Evolutionary conservation across 2,888 invertebrate genomes (phyloP), one percentile per base, ranked within the genome.

Genomic region (Anticlea derivata): DNA sequence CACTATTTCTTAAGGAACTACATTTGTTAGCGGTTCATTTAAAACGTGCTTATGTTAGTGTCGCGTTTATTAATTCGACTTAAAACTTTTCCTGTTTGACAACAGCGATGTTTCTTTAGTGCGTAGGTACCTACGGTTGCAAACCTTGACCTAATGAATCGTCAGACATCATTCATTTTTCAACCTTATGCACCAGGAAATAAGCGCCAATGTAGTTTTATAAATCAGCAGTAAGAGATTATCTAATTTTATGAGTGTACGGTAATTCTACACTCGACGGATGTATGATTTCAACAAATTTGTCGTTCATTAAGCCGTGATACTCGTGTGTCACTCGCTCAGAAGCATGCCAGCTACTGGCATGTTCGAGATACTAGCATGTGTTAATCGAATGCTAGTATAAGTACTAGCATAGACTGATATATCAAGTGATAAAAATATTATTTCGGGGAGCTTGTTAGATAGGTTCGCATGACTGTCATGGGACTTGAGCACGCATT

Each of bases 281-380:
- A 60, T 60, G 50, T 58, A 59, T 61, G 55, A 55, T 62, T 60
- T 53, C 30, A 46, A 57, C 49, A 50, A 55, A 60, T 58, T 56
- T 56, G 58, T 62, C 56, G 60, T 58, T 62, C 50, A 50, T 61
- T 53, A 57, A 24, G 56, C 41, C 40, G 51, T n/a, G n/a, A n/a
- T n/a, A n/a, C n/a, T n/a, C n/a, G n/a, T n/a, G n/a, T n/a, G n/a
- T n/a, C n/a, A n/a, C n/a, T n/a, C n/a, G n/a, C n/a, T n/a, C n/a
- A n/a, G n/a, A n/a, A n/a, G n/a, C n/a, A n/a, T n/a, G n/a, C n/a
- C n/a, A n/a, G n/a, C n/a, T n/a, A n/a, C n/a, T n/a, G n/a, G n/a
- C n/a, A n/a, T n/a, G n/a, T n/a, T n/a, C n/a, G n/a, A n/a, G n/a
- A n/a, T n/a, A n/a, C n/a, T n/a, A n/a, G n/a, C n/a, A n/a, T n/a